These are phyloP conservation scores for Chrosomus eos DNA, from an alignment of 2,797 vertebrate species.

Conservation along the genomic window DNA sequence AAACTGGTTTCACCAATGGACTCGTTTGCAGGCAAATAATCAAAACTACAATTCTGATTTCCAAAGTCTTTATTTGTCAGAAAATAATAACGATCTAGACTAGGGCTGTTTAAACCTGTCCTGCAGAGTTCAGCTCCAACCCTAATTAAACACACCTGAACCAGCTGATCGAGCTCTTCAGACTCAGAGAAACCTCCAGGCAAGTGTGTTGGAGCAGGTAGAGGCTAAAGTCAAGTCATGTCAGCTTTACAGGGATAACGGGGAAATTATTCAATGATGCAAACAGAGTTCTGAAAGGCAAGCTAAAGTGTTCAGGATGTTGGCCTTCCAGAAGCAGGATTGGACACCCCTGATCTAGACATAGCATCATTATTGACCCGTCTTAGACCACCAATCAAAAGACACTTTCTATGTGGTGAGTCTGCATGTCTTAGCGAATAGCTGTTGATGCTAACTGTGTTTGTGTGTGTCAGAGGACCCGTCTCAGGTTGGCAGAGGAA, in stretches of 20 bases:
- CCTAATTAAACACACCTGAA: background rate
- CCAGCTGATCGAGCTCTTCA: no score
- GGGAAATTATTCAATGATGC: no score
- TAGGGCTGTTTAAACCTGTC: background rate
- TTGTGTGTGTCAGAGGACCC: conserved; percentile 84
- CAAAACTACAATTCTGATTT: background rate
- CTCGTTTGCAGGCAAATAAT: background rate
- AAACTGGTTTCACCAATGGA: background rate
- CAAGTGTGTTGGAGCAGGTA: background rate
- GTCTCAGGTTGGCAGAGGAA: conserved; percentile 88
- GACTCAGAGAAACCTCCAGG: no score
- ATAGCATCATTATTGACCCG: background rate
- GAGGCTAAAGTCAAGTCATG: no score
- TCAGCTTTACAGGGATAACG: no score
- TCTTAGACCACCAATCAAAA: background rate
- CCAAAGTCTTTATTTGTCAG: no score
- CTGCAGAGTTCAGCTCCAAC: background rate
- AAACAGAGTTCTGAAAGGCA: no score
- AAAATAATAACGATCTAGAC: background rate
- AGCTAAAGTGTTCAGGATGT: background rate
- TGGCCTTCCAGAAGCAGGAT: no score
- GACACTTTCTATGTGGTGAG: background rate
- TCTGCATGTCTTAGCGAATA: background rate
- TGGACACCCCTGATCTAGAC: background rate
- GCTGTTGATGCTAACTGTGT: background rate